A percentile compares a stretch with the other conserved stretches of the same genome.
Conservation (phyloP, 2,888 invertebrate species). For the Camptogramma bilineatum region DNA sequence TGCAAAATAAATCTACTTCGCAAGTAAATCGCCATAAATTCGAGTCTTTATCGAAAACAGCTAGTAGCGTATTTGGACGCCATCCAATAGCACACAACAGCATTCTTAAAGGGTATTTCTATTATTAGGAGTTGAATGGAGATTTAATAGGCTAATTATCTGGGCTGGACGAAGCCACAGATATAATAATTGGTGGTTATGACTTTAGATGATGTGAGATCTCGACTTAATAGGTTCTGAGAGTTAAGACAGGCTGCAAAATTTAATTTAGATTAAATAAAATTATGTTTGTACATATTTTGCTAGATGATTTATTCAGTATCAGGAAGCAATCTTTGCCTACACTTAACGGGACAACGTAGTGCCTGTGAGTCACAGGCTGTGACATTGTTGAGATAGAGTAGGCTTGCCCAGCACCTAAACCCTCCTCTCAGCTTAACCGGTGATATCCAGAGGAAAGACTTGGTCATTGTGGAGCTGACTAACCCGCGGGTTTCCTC, state of each 20-base stretch:
- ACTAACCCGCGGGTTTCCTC: no score
- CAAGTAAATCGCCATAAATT: not conserved
- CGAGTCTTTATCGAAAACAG: constrained; percentile 20
- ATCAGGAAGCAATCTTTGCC: no score
- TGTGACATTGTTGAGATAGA: no score
- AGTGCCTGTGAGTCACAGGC: no score
- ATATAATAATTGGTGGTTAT: not conserved
- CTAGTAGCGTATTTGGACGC: constrained; percentile 55
- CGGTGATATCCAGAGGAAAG: no score
- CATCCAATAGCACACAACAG: constrained; percentile 57
- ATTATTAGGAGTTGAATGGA: constrained; percentile 66
- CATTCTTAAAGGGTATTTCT: constrained; percentile 59
- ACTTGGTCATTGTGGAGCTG: no score
- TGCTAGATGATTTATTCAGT: no score
- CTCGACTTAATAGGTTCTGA: not conserved
- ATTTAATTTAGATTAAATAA: not conserved
- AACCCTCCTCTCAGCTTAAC: no score
- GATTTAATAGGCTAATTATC: constrained; percentile 66
- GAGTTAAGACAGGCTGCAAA: not conserved
- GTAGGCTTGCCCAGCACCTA: no score
- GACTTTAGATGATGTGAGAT: not conserved
- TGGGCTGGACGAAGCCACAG: constrained; percentile 25
- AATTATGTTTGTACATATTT: no score
- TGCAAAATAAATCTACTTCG: not conserved
- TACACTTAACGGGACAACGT: no score